Conservation (phyloP, 2,113 vertebrate genomes). For the Phaethornis superciliosus region DNA sequence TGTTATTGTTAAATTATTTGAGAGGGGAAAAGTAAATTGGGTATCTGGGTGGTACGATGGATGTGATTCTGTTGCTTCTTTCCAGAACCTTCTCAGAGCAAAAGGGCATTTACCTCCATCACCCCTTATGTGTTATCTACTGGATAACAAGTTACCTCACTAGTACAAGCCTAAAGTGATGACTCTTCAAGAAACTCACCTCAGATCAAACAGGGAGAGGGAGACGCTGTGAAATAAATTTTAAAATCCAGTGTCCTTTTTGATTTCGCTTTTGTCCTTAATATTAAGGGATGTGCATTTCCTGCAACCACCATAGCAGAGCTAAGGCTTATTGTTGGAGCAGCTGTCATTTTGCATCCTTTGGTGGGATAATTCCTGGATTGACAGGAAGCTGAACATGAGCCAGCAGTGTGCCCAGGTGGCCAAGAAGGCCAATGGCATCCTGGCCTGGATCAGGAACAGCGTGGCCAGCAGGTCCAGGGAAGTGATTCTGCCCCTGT, state of each 20-base stretch:
- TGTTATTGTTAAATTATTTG: not conserved
- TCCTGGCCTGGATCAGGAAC: no score
- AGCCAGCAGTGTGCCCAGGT: no score
- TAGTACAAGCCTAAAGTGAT: not conserved
- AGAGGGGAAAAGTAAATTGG: not conserved
- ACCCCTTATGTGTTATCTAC: not conserved
- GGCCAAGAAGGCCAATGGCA: no score
- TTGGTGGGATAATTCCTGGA: no score
- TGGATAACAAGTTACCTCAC: not conserved
- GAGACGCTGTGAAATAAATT: not conserved
- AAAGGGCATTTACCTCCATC: not conserved
- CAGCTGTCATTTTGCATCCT: not conserved
- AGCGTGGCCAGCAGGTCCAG: no score
- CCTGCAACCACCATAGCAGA: not conserved
- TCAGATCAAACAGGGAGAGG: not conserved
- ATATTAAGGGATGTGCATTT: not conserved
- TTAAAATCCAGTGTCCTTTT: not conserved
- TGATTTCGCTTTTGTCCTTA: not conserved
- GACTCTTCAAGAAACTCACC: not conserved
- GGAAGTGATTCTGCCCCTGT: no score
- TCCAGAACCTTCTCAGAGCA: not conserved
- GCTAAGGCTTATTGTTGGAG: not conserved
- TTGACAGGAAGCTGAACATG: no score
- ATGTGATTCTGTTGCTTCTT: not conserved
- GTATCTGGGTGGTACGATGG: not conserved